Percentiles rank a stretch among this genome's conserved stretches.
phyloP scores from a whole-genome alignment of 2,888 invertebrate genomes.

The Andrena minutula region DNA sequence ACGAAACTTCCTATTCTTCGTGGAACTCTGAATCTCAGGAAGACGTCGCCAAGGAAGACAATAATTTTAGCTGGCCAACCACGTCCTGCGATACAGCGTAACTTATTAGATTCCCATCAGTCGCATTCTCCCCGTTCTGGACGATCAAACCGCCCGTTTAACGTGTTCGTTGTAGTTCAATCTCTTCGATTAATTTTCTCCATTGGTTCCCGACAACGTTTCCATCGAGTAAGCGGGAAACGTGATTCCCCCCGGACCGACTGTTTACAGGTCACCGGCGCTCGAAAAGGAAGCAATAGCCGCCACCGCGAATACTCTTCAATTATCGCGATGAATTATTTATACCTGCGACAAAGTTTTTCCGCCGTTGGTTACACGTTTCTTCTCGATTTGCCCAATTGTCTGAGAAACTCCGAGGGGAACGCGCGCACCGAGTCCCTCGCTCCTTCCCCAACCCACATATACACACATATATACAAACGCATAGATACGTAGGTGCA shows the following conservation, averaged over 20 bases:
- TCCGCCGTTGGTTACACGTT: neutral
- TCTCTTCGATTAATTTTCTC: slow-evolving; percentile 14
- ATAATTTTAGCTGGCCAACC: neutral
- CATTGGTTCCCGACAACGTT: neutral
- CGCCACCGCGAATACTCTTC: neutral
- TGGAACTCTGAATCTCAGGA: neutral
- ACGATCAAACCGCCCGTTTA: neutral
- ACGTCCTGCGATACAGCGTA: neutral
- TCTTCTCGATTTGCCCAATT: slow-evolving; percentile 11
- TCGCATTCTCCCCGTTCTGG: neutral
- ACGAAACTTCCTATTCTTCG: neutral
- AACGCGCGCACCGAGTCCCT: neutral
- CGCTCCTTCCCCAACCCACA: neutral
- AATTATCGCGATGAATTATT: slow-evolving; percentile 6
- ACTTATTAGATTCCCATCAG: neutral
- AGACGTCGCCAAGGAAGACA: neutral
- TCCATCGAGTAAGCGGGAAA: slow-evolving; percentile 10
- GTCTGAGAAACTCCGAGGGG: neutral
- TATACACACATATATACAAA: neutral
- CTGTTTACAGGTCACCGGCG: slow-evolving; percentile 9
- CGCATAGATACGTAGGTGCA: neutral
- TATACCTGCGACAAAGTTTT: neutral
- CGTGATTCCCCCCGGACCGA: neutral
- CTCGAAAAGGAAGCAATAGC: neutral
- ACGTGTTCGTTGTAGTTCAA: neutral